Percentiles rank a stretch among this genome's conserved stretches.
phyloP scores from a whole-genome alignment of 2,888 invertebrate genomes.

The Aphidoletes aphidimyza region DNA sequence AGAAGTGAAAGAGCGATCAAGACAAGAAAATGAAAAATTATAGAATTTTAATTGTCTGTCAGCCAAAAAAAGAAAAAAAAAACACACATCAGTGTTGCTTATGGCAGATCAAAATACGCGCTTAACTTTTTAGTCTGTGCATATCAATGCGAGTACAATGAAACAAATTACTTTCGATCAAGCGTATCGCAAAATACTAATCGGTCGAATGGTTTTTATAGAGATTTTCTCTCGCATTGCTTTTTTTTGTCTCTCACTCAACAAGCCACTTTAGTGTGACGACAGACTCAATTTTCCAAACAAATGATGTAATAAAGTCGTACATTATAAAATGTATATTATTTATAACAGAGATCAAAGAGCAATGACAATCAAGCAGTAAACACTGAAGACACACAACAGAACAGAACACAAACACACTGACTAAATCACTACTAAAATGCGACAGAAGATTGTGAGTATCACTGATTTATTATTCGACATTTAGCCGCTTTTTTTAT shows the following conservation, averaged over 20 bases:
- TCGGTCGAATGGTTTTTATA: not conserved
- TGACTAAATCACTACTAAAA: not conserved
- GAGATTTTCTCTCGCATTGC: not conserved
- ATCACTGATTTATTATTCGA: slow-evolving; percentile 26
- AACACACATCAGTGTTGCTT: not conserved
- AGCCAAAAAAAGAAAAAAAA: not conserved
- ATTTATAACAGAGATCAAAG: slow-evolving; percentile 26
- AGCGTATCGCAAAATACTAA: slow-evolving; percentile 25
- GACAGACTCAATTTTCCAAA: not conserved
- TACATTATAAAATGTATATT: slow-evolving; percentile 24
- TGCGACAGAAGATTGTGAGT: not conserved
- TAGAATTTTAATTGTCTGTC: slow-evolving; percentile 31
- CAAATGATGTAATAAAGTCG: slow-evolving; percentile 29
- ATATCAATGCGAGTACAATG: not conserved
- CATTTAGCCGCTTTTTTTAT: not conserved
- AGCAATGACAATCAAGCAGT: not conserved
- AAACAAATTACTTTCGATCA: slow-evolving; percentile 13
- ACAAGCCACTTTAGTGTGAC: not conserved
- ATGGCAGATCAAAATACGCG: not conserved
- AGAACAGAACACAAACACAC: not conserved
- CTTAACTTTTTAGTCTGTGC: not conserved
- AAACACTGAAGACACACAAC: not conserved
- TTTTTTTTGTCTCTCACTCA: not conserved
- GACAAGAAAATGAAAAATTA: slow-evolving; percentile 25
- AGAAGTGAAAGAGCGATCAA: slow-evolving; percentile 5